Percentiles rank a stretch among this genome's conserved stretches.
phyloP scores from a whole-genome alignment of 2,888 invertebrate species.

The Heliconius hortense region DNA sequence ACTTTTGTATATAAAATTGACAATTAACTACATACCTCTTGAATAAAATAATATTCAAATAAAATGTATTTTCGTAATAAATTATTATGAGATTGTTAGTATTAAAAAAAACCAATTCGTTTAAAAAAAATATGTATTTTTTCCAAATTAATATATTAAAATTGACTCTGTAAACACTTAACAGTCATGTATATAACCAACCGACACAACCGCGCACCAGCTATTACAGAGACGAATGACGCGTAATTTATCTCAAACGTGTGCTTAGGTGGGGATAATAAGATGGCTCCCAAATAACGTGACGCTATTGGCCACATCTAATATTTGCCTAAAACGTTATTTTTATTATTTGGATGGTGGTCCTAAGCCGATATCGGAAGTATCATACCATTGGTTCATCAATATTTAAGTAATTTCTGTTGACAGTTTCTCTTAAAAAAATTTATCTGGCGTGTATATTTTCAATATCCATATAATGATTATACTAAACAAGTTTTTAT shows the following conservation, averaged over 20 bases:
- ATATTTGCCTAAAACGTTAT: constrained; percentile 35
- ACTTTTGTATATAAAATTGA: too few relatives aligned
- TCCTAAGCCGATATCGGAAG: neutral
- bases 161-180: neutral
- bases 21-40: neutral
- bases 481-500: neutral
- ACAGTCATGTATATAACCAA: neutral
- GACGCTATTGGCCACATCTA: constrained; percentile 51
- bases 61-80: neutral
- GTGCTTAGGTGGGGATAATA: constrained; percentile 55
- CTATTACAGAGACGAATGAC: constrained; percentile 57
- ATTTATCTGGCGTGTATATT: neutral
- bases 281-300: constrained; percentile 57
- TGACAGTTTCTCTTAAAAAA: neutral
- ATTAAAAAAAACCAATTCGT: neutral
- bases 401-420: neutral
- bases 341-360: constrained; percentile 25
- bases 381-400: neutral
- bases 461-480: neutral
- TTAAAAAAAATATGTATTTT: neutral
- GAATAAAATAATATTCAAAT: neutral
- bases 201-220: constrained; percentile 47
- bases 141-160: too few relatives aligned
- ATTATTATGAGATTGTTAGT: neutral
- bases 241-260: constrained; percentile 44